phyloP scores from a whole-genome alignment of 2,113 vertebrate species.

The Mustela nigripes region DNA sequence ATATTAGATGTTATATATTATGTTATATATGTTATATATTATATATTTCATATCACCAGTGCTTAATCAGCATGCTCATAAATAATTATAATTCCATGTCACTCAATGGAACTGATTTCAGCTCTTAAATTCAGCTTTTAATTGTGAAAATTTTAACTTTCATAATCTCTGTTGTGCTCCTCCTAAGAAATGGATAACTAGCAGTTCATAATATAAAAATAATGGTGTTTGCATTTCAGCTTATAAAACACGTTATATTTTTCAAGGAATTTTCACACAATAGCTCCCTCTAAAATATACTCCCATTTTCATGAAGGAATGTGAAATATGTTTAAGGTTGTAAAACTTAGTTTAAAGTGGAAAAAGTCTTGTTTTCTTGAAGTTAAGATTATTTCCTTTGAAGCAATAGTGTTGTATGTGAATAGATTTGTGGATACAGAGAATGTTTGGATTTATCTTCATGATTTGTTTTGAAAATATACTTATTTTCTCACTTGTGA shows the following conservation, averaged over 20 bases:
- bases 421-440: neutral
- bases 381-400: slow-evolving; percentile 12
- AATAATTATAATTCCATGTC: neutral
- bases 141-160: neutral
- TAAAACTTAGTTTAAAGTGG: neutral
- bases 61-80: neutral
- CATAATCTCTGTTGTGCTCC: neutral
- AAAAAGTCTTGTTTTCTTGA: neutral
- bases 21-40: neutral
- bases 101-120: neutral
- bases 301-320: neutral
- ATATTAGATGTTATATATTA: neutral
- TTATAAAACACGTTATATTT: neutral
- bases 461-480: neutral
- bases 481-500: slow-evolving; percentile 11
- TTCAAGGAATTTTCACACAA: neutral
- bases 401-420: neutral
- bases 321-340: neutral
- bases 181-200: neutral
- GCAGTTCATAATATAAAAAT: neutral
- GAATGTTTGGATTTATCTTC: neutral
- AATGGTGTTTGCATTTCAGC: neutral
- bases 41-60: neutral
- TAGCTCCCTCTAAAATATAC: neutral
- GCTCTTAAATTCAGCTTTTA: neutral